phyloP scores from a whole-genome alignment of 2,113 vertebrate species.

The Glaucomys volans region DNA sequence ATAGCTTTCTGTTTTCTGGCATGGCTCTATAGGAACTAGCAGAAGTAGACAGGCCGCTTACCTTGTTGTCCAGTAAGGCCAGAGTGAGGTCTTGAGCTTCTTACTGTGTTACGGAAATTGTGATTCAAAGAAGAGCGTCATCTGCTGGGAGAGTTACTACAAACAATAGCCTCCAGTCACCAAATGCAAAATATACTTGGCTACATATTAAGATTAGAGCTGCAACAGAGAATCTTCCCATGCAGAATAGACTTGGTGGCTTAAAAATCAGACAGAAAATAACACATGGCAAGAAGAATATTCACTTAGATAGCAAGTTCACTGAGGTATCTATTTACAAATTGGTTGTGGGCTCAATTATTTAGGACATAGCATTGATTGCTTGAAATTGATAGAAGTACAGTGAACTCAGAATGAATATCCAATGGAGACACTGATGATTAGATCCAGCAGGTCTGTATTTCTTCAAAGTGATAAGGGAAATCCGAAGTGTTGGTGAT shows the following conservation, averaged over 20 bases:
- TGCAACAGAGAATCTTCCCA: not conserved
- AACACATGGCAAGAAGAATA: not conserved
- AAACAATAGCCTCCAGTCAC: not conserved
- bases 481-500: slow-evolving; percentile 24
- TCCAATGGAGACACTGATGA: slow-evolving; percentile 18
- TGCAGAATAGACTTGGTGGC: not conserved
- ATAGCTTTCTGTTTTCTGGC: not conserved
- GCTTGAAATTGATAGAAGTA: slow-evolving; percentile 38
- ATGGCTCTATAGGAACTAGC: not conserved
- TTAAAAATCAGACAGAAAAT: slow-evolving; percentile 5
- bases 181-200: slow-evolving; percentile 1
- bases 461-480: not conserved
- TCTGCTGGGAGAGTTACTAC: not conserved
- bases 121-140: not conserved
- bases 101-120: not conserved
- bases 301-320: slow-evolving; percentile 9
- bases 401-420: slow-evolving; percentile 8
- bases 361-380: slow-evolving; percentile 11
- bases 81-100: not conserved
- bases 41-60: not conserved
- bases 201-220: slow-evolving; percentile 11
- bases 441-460: not conserved
- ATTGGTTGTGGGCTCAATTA: not conserved
- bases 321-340: slow-evolving; percentile 19
- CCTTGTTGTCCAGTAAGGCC: not conserved